phyloP scores from a whole-genome alignment of 2,113 vertebrate genomes.

The Phoenicopterus ruber region DNA sequence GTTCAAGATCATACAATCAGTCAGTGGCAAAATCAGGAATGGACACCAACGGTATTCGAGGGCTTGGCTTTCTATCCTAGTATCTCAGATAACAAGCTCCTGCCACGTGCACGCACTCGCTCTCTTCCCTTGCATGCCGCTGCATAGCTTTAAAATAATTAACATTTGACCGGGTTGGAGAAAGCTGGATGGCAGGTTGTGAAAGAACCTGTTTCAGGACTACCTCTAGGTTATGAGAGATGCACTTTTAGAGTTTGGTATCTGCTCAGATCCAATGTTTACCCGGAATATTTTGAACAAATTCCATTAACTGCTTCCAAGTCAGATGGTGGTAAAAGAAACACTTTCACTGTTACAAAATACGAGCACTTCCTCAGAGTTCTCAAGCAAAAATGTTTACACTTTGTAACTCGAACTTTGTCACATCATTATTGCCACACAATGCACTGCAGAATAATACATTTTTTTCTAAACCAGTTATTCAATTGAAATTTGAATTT shows the following conservation, averaged over 20 bases:
- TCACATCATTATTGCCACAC: background rate
- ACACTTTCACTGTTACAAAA: background rate
- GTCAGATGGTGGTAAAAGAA: background rate
- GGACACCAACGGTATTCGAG: background rate
- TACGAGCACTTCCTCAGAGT: background rate
- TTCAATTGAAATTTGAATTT: background rate
- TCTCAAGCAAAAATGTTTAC: background rate
- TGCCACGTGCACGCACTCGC: background rate
- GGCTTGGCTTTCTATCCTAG: background rate
- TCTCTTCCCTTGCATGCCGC: background rate
- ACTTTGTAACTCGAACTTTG: background rate
- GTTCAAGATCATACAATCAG: background rate
- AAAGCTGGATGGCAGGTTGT: background rate
- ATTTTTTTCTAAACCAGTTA: background rate
- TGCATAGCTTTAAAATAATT: background rate
- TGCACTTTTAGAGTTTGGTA: background rate
- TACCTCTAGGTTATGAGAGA: background rate
- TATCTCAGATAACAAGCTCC: background rate
- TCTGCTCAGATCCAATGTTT: background rate
- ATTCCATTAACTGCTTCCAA: background rate
- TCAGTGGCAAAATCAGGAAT: background rate
- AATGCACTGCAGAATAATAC: background rate
- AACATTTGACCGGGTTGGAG: background rate
- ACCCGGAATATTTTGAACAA: background rate
- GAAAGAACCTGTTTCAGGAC: background rate